Evolutionary conservation across 2,888 invertebrate genomes (phyloP).

Genomic region (Brenthis daphne): DNA sequence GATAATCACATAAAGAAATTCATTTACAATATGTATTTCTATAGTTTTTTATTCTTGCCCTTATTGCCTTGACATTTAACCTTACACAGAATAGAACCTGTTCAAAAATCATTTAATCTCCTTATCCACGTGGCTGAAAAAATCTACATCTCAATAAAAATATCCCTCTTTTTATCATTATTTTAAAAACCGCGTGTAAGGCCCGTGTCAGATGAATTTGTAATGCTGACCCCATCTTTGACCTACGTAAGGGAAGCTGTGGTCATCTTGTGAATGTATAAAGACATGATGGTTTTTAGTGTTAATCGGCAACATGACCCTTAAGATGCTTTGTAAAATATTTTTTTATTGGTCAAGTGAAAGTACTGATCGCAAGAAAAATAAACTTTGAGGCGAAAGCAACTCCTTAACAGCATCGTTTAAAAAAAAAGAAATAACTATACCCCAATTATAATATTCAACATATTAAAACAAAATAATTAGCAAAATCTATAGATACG

Average conservation of each 20-base stretch:
- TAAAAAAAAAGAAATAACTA: too few species aligned
- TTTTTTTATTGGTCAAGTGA: constrained; percentile 3
- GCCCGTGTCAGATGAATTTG: constrained; percentile 47
- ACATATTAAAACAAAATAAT: too few species aligned
- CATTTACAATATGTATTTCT: too few species aligned
- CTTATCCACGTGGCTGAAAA: constrained; percentile 17
- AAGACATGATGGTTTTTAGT: constrained; percentile 35
- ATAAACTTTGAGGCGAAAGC: too few species aligned
- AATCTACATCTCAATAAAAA: constrained; percentile 39
- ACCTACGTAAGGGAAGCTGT: constrained; percentile 52
- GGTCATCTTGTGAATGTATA: constrained; percentile 44
- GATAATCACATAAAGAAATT: too few species aligned
- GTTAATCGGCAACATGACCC: constrained; percentile 28
- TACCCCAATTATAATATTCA: too few species aligned
- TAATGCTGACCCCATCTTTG: constrained; percentile 48
- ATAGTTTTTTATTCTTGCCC: background rate
- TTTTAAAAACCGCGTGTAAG: constrained; percentile 48
- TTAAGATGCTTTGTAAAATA: background rate
- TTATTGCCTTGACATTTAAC: constrained; percentile 5
- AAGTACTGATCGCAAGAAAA: background rate
- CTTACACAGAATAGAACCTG: constrained; percentile 2
- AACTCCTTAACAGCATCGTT: too few species aligned
- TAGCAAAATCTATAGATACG: too few species aligned
- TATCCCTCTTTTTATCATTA: constrained; percentile 30
- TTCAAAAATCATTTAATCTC: constrained; percentile 12